Evolutionary conservation across 2,888 invertebrate species (phyloP).

Genomic region (Leptopterna dolabrata): DNA sequence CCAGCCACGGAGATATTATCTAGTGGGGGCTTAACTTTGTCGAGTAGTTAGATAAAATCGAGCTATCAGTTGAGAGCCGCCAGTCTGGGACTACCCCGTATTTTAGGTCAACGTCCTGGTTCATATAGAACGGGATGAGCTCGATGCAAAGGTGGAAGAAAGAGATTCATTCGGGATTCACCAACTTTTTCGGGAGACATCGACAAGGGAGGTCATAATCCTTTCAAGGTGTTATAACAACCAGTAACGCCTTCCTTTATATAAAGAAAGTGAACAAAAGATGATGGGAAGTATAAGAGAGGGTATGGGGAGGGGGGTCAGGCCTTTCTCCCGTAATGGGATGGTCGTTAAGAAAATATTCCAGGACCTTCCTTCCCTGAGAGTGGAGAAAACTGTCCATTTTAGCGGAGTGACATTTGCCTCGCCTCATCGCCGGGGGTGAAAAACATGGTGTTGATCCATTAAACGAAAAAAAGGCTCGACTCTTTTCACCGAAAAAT

Average conservation of each 20-base stretch:
- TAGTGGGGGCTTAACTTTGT: too few species aligned
- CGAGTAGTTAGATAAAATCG: too few species aligned
- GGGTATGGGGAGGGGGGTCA: background rate
- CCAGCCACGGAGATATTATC: too few species aligned
- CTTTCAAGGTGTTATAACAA: conserved; percentile 17
- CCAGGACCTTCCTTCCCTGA: background rate
- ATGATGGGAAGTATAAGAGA: too few species aligned
- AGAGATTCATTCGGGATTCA: background rate
- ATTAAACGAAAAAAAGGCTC: background rate
- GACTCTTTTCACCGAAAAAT: background rate
- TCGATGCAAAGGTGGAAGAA: background rate
- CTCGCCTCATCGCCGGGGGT: background rate
- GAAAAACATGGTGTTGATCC: background rate
- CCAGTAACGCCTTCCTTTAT: background rate
- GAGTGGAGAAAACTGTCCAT: conserved; percentile 16
- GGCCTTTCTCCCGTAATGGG: background rate
- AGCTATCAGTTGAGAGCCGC: too few species aligned
- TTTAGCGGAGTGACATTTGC: background rate
- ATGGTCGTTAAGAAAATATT: conserved; percentile 8
- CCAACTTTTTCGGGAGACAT: background rate
- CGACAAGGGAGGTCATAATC: background rate
- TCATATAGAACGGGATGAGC: background rate
- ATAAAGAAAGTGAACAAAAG: conserved; percentile 1
- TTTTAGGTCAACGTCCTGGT: too few species aligned
- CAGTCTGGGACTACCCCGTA: too few species aligned